Percentiles rank a stretch among this genome's conserved stretches.
These are phyloP conservation scores for Ahaetulla prasina DNA, from an alignment of 2,113 vertebrate species.

Conservation along the genomic window DNA sequence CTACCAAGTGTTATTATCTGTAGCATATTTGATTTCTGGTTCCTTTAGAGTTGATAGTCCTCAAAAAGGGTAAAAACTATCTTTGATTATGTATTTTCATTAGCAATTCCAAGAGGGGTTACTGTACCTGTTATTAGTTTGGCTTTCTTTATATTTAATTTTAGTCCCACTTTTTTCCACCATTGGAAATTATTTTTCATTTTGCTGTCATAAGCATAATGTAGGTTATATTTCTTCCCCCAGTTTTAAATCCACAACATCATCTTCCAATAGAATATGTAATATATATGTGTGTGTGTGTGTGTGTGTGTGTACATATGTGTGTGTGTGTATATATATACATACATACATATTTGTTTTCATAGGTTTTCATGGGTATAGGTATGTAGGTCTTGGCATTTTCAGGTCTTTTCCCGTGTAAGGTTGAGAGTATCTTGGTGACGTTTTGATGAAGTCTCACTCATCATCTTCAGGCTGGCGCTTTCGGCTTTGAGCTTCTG, in stretches of 20 bases:
- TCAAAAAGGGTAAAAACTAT: not conserved
- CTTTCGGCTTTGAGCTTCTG: no score
- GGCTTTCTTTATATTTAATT: not conserved
- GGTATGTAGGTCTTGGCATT: no score
- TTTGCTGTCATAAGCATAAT: not conserved
- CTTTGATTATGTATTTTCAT: not conserved
- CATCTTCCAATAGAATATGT: not conserved
- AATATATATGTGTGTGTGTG: no score
- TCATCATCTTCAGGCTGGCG: no score
- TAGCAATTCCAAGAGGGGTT: not conserved
- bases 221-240: not conserved
- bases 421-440: no score
- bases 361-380: no score
- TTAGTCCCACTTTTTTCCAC: not conserved
- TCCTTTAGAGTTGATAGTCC: not conserved
- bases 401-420: no score
- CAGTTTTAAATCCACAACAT: not conserved
- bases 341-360: no score
- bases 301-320: no score
- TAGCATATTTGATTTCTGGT: not conserved
- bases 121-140: not conserved
- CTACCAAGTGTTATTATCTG: not conserved
- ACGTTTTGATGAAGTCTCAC: no score
- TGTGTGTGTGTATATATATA: no score
- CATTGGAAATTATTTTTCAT: not conserved